Base-by-base conservation (phyloP, 30 jellyfish, hydroid and myxozoan genomes). In the Chrysaora quinquecirrha region DNA sequence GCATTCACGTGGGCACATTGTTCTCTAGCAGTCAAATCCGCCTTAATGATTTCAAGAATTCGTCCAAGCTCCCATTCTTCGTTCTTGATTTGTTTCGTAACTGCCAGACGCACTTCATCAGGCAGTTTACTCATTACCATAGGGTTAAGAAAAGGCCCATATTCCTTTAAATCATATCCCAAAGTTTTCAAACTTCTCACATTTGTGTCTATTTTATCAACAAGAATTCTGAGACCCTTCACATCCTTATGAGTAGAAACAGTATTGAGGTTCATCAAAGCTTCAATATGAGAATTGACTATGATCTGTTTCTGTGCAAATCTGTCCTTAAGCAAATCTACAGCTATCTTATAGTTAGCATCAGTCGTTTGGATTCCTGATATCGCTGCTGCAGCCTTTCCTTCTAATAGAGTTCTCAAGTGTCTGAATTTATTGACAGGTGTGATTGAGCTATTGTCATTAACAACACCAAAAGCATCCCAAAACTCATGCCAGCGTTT, bases 111-210 rank as follows among this genome's bases (percentile, higher is more conserved):
- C 22, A 76, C 25, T 30, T 50, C 87, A n/a, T 52, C 78, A 21
- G 78, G 87, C 14, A 76, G 23, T 34, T 76, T 76, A 30, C 50
- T 28, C 77, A 52, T 52, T 28, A 76, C 31, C 60, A 76, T 64
- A n/a, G 76, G 78, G 49, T 0, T 76, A n/a, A 76, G 75, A 49
- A 62, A 64, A 25, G 87, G 79, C 16, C 87, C 78, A 56, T 76
- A 76, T 56, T 76, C 56, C 25, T 60, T 34, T 1, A 52, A 27
- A 56, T 76, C 78, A 20, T 48, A 48, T 30, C 87, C 76, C 29
- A 76, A 38, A 28, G 64, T 49, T 34, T 76, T 30, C 56, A 76
- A 33, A 52, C 78, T 23, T 20, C 87, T 16, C 30, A 76, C 61
- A 32, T 52, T 76, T 12, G 66, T 56, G 77, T 76, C 87, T 1